These are phyloP conservation scores for Haliclystus octoradiatus DNA, from an alignment of 30 jellyfish, hydroid and myxozoan species.

Conservation along the genomic window DNA sequence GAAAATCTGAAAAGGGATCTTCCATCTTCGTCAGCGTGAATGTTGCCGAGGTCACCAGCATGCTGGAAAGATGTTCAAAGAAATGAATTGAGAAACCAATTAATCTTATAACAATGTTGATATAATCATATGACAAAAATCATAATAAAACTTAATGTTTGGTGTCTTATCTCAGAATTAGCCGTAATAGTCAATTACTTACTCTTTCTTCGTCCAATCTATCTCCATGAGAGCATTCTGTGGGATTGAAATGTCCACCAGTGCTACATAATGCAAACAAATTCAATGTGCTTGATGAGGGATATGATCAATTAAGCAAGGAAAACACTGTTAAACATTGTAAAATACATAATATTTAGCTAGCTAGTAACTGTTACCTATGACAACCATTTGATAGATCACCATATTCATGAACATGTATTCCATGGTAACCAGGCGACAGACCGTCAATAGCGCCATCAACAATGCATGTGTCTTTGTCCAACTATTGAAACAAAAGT, in stretches of 20 bases:
- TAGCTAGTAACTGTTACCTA: conserved; percentile 42
- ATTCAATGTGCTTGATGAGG: not conserved
- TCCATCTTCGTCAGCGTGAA: conserved; percentile 27
- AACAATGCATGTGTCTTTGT: conserved; percentile 44
- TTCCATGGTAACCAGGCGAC: conserved; percentile 60
- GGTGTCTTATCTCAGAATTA: too few species aligned
- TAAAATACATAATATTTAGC: not conserved
- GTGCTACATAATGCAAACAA: conserved; percentile 33
- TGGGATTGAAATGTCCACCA: conserved; percentile 69
- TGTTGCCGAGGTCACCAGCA: conserved; percentile 92
- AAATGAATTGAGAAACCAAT: too few species aligned
- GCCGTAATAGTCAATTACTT: too few species aligned
- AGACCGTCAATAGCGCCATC: conserved; percentile 86
- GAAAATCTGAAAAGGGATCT: conserved; percentile 48
- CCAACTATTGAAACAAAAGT: conserved; percentile 8
- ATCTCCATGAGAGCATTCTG: conserved; percentile 36
- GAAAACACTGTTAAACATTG: not conserved
- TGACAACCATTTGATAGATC: conserved; percentile 70
- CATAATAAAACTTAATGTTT: too few species aligned
- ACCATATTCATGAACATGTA: conserved; percentile 73
- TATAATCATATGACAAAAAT: too few species aligned
- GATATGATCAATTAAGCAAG: not conserved
- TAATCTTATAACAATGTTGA: too few species aligned
- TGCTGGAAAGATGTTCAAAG: conserved; percentile 45
- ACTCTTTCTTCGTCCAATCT: conserved; percentile 50